Conservation (phyloP, 2,113 vertebrate genomes). For the Corapipo altera region DNA sequence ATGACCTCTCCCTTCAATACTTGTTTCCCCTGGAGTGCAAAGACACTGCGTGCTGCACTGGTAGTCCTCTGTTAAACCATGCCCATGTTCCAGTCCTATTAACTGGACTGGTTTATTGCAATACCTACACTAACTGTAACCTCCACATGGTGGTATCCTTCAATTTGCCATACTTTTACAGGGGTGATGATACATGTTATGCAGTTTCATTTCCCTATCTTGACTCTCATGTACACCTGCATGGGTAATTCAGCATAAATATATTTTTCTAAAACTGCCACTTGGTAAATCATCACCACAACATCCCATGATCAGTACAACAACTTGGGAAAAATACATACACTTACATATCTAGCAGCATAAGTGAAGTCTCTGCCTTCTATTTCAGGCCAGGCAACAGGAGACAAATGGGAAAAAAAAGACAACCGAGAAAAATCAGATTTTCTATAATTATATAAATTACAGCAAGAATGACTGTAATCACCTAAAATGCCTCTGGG, state of each 20-base stretch:
- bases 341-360: constrained; percentile 44
- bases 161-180: neutral
- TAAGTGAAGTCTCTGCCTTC: constrained; percentile 48
- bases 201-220: neutral
- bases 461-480: constrained; percentile 80
- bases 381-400: constrained; percentile 69
- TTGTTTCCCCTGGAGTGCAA: neutral
- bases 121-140: neutral
- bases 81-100: neutral
- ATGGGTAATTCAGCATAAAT: neutral
- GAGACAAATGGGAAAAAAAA: constrained; percentile 63
- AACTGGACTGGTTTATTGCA: neutral
- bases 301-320: neutral
- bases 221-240: neutral
- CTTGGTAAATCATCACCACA: neutral
- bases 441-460: constrained; percentile 82
- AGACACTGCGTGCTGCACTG: neutral
- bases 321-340: constrained; percentile 33
- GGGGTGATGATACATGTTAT: neutral
- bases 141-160: neutral
- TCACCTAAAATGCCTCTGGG: constrained; percentile 78
- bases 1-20: neutral
- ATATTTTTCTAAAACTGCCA: neutral
- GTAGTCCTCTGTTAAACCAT: neutral
- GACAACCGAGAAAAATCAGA: constrained; percentile 78